Evolutionary conservation across 1,140 invertebrate species (phyloP), one percentile per base, ranked within the genome.

Genomic region (Rhyzopertha dominica): DNA sequence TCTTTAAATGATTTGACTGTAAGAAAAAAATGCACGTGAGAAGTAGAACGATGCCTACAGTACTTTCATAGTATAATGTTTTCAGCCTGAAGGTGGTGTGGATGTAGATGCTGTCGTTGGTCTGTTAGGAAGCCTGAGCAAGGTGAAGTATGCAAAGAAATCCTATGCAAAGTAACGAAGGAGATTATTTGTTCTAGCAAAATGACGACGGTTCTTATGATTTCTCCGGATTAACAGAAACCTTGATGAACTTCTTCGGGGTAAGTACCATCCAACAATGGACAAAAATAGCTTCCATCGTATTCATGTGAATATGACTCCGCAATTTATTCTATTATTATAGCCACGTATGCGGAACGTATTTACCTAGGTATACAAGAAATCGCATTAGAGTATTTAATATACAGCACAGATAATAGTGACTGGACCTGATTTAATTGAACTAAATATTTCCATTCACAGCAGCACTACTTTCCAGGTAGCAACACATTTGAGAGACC

Each of bases 191-290:
- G 36, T 43, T 53, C 26, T 40, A 66, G 63, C 60, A 62, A 63
- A 62, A 58, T 47, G 46, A 52, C 2, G 61, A 66, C 44, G 63
- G 63, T 16, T 56, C 52, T 8, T 66, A 60, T 28, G 59, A 66
- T 46, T 66, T 66, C 43, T 44, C 26, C 18, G 71, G 71, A 1
- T 43, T 74, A 0, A 69, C 69, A 2, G 71, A 72, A 12, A 41
- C 72, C 0, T 54, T 74, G 12, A 66, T 62, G 14, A 66, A 63
- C 5, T 59, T 74, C 5, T 71, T 74, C 51, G 72, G 73, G 13
- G 74, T 75, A 56, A 71, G 69, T 58, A 31, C 9, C 3, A 17
- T 44, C 40, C 4, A 42, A 7, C 19, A 23, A 18, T 19, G 26
- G 22, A 43, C 32, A 5, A 41, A 37, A 12, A 32, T 7, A 34